phyloP scores from a whole-genome alignment of 2,888 invertebrate species.

The Leucania comma region DNA sequence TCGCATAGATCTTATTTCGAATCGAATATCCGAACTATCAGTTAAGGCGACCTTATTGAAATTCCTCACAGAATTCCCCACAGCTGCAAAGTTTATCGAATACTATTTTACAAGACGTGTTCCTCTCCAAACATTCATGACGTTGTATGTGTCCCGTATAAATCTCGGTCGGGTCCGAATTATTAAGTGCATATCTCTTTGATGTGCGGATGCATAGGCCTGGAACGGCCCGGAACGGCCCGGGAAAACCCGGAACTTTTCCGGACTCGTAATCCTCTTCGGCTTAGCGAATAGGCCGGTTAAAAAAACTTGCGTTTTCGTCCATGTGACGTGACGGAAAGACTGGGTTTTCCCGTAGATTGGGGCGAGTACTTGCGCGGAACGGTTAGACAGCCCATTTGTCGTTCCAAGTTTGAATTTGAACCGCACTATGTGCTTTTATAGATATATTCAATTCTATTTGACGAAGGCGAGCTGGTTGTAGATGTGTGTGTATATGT shows the following conservation, averaged over 20 bases:
- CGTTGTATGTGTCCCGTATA: constrained; percentile 38
- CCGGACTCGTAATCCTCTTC: constrained; percentile 43
- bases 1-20: constrained; percentile 44
- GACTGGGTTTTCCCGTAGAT: constrained; percentile 45
- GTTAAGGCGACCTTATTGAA: constrained; percentile 57
- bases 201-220: constrained; percentile 40
- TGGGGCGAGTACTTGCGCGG: constrained; percentile 43
- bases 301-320: constrained; percentile 49
- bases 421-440: constrained; percentile 8
- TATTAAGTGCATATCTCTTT: constrained; percentile 50
- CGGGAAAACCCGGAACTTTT: constrained; percentile 26
- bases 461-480: background rate
- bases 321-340: constrained; percentile 39
- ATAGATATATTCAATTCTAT: background rate
- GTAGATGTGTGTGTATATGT: no score
- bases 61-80: constrained; percentile 46
- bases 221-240: constrained; percentile 31
- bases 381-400: constrained; percentile 50
- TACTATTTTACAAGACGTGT: constrained; percentile 50
- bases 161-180: constrained; percentile 39
- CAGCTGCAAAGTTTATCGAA: constrained; percentile 47
- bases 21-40: constrained; percentile 54
- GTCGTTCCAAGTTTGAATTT: constrained; percentile 41
- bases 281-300: constrained; percentile 40
- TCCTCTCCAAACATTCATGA: constrained; percentile 43